Evolutionary conservation across 2,113 vertebrate species (phyloP).

Genomic region (Alaudala cheleensis): DNA sequence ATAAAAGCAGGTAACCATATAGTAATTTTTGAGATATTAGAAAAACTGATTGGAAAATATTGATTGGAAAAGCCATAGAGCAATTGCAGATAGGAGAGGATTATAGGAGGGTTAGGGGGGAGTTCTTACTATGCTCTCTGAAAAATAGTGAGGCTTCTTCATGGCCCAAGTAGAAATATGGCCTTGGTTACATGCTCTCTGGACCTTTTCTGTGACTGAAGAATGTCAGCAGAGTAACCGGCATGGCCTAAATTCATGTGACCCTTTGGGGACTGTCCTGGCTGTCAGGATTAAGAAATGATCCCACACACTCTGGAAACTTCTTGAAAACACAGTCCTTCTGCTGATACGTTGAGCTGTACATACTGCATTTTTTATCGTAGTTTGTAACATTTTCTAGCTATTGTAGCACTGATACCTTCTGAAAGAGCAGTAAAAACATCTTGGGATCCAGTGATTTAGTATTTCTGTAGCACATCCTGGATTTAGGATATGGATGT

Average conservation of each 20-base stretch:
- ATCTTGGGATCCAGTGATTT: not conserved
- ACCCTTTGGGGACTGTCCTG: not conserved
- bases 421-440: not conserved
- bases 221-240: not conserved
- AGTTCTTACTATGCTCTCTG: not conserved
- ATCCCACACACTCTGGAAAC: not conserved
- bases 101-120: not conserved
- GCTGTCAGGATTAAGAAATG: not conserved
- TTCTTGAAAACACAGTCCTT: not conserved
- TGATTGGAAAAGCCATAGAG: not conserved
- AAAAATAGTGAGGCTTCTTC: not conserved
- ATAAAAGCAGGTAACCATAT: not conserved
- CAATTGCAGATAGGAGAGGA: not conserved
- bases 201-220: not conserved
- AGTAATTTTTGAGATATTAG: not conserved
- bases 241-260: not conserved
- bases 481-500: not conserved
- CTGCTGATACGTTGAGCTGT: not conserved
- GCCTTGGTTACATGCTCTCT: not conserved
- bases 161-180: accelerated
- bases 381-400: not conserved
- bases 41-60: not conserved
- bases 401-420: not conserved
- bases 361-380: not conserved
- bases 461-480: not conserved